phyloP scores from a whole-genome alignment of 1,140 invertebrate species.

The Cydia splendana region DNA sequence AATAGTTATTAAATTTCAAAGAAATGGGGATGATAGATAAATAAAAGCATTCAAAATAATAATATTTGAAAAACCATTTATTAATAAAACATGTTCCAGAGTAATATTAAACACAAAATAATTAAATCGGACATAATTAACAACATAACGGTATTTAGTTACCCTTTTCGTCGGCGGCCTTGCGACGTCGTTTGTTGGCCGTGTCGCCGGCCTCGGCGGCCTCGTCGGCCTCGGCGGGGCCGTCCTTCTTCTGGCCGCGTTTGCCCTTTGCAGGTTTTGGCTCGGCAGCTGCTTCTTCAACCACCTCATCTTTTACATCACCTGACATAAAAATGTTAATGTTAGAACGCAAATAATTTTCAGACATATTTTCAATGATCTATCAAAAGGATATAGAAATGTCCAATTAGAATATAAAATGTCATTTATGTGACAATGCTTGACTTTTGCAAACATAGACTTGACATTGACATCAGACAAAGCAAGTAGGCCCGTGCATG shows the following conservation, averaged over 20 bases:
- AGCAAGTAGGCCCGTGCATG: no score
- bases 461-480: no score
- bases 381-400: no score
- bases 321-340: constrained; percentile 40
- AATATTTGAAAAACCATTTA: constrained; percentile 69
- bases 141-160: constrained; percentile 63
- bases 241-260: constrained; percentile 61
- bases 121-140: constrained; percentile 53
- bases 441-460: no score
- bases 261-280: constrained; percentile 60
- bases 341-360: background rate
- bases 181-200: constrained; percentile 63
- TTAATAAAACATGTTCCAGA: constrained; percentile 51
- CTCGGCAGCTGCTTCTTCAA: constrained; percentile 52
- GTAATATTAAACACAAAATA: constrained; percentile 62
- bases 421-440: no score
- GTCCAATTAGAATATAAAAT: no score
- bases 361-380: background rate
- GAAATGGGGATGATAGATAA: constrained; percentile 44
- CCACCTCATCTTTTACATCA: constrained; percentile 57
- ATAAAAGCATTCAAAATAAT: constrained; percentile 60
- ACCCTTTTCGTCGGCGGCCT: constrained; percentile 69
- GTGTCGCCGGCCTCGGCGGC: constrained; percentile 60
- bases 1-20: constrained; percentile 37
- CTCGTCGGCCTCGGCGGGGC: constrained; percentile 48